Base-by-base conservation (phyloP, 1,140 invertebrate genomes). In the Cephus cinctus region DNA sequence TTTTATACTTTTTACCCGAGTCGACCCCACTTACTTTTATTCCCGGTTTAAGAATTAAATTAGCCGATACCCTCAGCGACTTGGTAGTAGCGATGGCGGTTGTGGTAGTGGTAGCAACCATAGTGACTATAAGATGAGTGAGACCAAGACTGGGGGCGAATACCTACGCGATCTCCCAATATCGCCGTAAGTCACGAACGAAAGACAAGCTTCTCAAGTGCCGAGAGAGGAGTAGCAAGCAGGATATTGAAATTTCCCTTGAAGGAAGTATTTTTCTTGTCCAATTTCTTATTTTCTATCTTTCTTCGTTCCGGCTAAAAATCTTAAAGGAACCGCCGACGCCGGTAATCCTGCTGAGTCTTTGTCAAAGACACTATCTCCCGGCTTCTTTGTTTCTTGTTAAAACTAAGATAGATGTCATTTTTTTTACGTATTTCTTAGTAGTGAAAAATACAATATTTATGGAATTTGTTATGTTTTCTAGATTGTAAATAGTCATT, bases 181-280 rank as follows among this genome's bases (percentile, higher is more conserved):
- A 49, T 60, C 57, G 55, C 50, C 46, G 41, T 39, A 38, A 60
- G 57, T 59, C 57, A 59, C 57, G 57, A 54, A 59, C 56, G 55
- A 38, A n/a, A 47, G 44, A 54, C 40, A 52, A 55, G 46, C 47
- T 56, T 55, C 48, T 59, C 52, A 56, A 59, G 56, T 59, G 56
- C 51, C 52, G 54, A 40, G 56, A 51, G 52, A 47, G 56, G n/a
- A n/a, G n/a, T n/a, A n/a, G n/a, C n/a, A 21, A 48, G 43, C 53
- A 50, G 57, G 57, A 60, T 60, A 60, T 60, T 60, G 57, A 60
- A 60, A 60, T 60, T 60, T 60, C 43, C 47, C 50, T 47, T 34
- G 44, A 11, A 60, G 59, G 46, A 60, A 60, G 50, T 56, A 50
- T 60, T 56, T 60, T 59, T 60, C 57, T 56, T 50, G 43, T 56